A percentile compares a stretch with the other conserved stretches of the same genome.
Evolutionary conservation across 1,140 invertebrate genomes (phyloP).

Genomic region (Halesus radiatus): DNA sequence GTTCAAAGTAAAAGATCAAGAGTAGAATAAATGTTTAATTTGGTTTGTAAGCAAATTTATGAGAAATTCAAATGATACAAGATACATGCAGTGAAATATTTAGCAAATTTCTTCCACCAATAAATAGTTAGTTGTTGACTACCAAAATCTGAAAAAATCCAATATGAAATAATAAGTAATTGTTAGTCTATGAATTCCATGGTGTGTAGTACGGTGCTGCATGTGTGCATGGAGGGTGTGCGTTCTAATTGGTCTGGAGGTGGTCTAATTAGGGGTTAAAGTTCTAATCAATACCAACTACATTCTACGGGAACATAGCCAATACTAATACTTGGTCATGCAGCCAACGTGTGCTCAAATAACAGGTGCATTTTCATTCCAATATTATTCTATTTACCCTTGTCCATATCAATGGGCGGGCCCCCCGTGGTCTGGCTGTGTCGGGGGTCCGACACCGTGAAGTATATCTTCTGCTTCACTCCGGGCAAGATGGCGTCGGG

Average conservation of each 20-base stretch:
- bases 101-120: too few species aligned
- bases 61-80: too few species aligned
- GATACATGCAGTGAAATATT: too few species aligned
- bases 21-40: too few species aligned
- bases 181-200: too few species aligned
- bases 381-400: slow-evolving; percentile 74
- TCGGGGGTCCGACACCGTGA: slow-evolving; percentile 87
- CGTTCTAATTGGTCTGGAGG: not conserved
- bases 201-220: too few species aligned
- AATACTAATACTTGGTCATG: slow-evolving; percentile 38
- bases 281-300: not conserved
- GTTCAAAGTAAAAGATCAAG: too few species aligned
- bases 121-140: too few species aligned
- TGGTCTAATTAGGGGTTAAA: not conserved
- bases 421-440: slow-evolving; percentile 79
- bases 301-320: not conserved
- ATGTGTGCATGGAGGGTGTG: not conserved
- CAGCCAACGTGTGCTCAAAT: slow-evolving; percentile 38
- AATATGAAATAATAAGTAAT: too few species aligned
- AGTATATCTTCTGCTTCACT: slow-evolving; percentile 92
- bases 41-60: too few species aligned
- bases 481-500: slow-evolving; percentile 86
- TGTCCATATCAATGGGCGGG: slow-evolving; percentile 88
- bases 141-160: too few species aligned
- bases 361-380: slow-evolving; percentile 50